These are phyloP conservation scores for Caprella mutica DNA, from an alignment of 2,888 invertebrate genomes.

Conservation along the genomic window DNA sequence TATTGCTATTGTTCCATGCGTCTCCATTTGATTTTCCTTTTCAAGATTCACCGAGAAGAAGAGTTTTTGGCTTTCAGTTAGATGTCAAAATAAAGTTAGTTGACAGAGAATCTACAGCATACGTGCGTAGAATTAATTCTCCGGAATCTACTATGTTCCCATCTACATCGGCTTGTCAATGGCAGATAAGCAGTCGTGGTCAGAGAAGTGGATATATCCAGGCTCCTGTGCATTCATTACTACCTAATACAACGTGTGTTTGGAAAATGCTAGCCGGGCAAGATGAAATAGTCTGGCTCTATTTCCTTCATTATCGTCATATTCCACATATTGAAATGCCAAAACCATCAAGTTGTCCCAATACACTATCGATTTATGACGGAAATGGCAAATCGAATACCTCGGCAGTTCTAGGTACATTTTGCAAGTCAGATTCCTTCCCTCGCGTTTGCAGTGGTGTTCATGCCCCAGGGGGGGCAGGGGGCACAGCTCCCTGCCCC, in stretches of 20 bases:
- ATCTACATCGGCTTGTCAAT: constrained; percentile 49
- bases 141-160: constrained; percentile 14
- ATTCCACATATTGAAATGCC: constrained; percentile 28
- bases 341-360: constrained; percentile 23
- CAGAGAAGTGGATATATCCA: constrained; percentile 59
- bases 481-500: constrained; percentile 25
- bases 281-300: constrained; percentile 69
- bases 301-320: constrained; percentile 61
- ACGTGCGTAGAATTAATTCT: constrained; percentile 13
- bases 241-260: constrained; percentile 69
- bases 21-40: constrained; percentile 33
- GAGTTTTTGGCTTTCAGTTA: constrained; percentile 27
- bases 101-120: constrained; percentile 29
- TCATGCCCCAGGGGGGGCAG: constrained; percentile 26
- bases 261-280: constrained; percentile 47
- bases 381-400: constrained; percentile 4
- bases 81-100: constrained; percentile 29
- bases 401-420: constrained; percentile 16
- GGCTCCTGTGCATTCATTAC: constrained; percentile 64
- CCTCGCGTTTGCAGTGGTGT: constrained; percentile 30
- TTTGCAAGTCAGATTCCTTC: constrained; percentile 23
- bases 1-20: constrained; percentile 26
- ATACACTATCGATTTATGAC: constrained; percentile 26
- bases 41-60: constrained; percentile 29
- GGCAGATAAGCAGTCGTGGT: constrained; percentile 61